phyloP scores from a whole-genome alignment of 2,113 vertebrate species.

The Bostrychus sinensis region DNA sequence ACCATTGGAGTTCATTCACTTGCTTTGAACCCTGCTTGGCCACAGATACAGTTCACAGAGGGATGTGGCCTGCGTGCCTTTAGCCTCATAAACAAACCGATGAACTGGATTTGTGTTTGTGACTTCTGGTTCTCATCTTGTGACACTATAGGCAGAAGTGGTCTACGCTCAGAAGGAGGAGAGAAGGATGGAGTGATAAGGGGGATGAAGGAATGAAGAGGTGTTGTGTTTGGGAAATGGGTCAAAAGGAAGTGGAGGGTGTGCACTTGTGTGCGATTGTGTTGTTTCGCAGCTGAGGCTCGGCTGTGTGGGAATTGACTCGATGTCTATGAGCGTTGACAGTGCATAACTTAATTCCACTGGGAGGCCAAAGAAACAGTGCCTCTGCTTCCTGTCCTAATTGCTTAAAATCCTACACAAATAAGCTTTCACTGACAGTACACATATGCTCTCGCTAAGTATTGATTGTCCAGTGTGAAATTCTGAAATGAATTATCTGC shows the following conservation, averaged over 20 bases:
- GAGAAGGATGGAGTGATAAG: constrained; percentile 7
- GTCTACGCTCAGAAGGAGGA: constrained; percentile 28
- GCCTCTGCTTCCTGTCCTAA: constrained; percentile 63
- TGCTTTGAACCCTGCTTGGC: constrained; percentile 6
- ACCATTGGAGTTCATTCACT: background rate
- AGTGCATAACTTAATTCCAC: constrained; percentile 63
- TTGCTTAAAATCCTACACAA: constrained; percentile 59
- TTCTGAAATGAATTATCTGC: too few relatives aligned
- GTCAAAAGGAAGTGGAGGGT: constrained; percentile 64
- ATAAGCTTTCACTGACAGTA: constrained; percentile 17
- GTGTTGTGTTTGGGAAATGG: constrained; percentile 60
- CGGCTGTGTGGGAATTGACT: constrained; percentile 53
- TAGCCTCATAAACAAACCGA: constrained; percentile 46
- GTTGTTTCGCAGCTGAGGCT: constrained; percentile 51
- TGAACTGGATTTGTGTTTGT: constrained; percentile 22
- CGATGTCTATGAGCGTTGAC: constrained; percentile 37
- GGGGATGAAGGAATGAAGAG: constrained; percentile 6
- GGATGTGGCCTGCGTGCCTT: constrained; percentile 37
- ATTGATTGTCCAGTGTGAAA: too few relatives aligned
- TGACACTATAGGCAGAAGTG: constrained; percentile 50
- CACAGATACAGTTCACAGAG: constrained; percentile 11
- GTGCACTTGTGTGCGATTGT: constrained; percentile 8
- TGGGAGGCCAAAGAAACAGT: constrained; percentile 50
- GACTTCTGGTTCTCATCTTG: constrained; percentile 21
- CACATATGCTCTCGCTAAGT: too few relatives aligned